Conservation (phyloP, 2,888 invertebrate genomes). For the Scelioninae gen. 2 region DNA sequence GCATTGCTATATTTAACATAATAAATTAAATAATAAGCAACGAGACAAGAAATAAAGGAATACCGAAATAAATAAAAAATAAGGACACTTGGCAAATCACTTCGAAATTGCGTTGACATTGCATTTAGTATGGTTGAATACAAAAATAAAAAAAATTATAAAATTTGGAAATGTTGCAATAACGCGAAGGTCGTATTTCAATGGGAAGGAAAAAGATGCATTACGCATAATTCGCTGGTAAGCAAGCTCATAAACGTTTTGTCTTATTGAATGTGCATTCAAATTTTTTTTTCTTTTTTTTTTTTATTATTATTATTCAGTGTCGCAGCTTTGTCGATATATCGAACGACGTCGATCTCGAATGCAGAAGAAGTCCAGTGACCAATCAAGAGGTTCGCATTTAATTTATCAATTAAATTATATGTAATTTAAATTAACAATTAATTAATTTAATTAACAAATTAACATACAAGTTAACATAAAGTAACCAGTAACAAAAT, state of each 20-base stretch:
- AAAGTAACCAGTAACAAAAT: too few relatives aligned
- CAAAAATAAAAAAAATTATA: too few relatives aligned
- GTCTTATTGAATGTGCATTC: slow-evolving; percentile 49
- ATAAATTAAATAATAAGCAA: too few relatives aligned
- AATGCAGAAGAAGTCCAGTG: slow-evolving; percentile 69
- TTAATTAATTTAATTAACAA: background rate
- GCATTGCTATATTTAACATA: too few relatives aligned
- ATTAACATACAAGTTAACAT: background rate
- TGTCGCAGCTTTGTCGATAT: slow-evolving; percentile 81
- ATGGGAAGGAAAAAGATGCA: slow-evolving; percentile 48
- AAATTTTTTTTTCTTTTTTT: slow-evolving; percentile 63
- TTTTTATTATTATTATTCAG: slow-evolving; percentile 74
- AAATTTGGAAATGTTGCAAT: slow-evolving; percentile 50
- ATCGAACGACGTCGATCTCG: slow-evolving; percentile 76
- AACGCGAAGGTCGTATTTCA: slow-evolving; percentile 53
- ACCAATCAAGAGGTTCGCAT: slow-evolving; percentile 71
- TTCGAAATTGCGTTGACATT: too few relatives aligned
- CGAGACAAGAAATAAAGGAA: too few relatives aligned
- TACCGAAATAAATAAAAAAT: too few relatives aligned
- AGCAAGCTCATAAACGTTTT: slow-evolving; percentile 33
- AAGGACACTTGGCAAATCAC: too few relatives aligned
- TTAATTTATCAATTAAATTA: background rate
- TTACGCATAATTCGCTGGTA: slow-evolving; percentile 45
- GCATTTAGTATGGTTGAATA: too few relatives aligned
- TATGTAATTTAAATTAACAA: too few relatives aligned